These are phyloP conservation scores for Mycalesis mineus DNA, from an alignment of 2,888 invertebrate genomes.

Conservation along the genomic window DNA sequence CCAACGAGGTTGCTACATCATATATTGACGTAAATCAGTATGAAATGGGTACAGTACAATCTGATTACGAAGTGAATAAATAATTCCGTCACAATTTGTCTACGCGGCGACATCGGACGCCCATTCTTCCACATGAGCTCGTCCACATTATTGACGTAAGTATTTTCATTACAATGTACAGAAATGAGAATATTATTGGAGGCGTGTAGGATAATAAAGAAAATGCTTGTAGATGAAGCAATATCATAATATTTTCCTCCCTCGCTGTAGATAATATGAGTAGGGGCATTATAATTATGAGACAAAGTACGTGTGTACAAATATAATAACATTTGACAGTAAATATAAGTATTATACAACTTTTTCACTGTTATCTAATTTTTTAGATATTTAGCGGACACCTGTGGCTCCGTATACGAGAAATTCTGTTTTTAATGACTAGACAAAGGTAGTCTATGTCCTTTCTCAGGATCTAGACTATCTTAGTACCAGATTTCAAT, in stretches of 20 bases:
- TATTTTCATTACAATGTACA: neutral
- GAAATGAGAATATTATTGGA: conserved; percentile 1
- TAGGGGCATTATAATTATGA: no score
- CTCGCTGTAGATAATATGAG: neutral
- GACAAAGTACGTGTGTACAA: no score
- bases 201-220: neutral
- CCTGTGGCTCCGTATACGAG: no score
- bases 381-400: no score
- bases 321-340: no score
- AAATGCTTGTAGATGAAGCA: conserved; percentile 1
- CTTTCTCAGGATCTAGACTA: no score
- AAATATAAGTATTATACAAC: no score
- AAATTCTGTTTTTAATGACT: no score
- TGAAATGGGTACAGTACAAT: neutral
- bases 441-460: no score
- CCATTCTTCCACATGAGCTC: neutral
- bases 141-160: neutral
- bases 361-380: no score
- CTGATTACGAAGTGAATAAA: neutral
- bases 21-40: neutral
- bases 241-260: neutral
- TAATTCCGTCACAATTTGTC: neutral
- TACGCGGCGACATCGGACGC: neutral
- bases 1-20: neutral
- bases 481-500: no score